Base-by-base conservation (phyloP, 1,140 invertebrate species). In the Eulimnadia texana region DNA sequence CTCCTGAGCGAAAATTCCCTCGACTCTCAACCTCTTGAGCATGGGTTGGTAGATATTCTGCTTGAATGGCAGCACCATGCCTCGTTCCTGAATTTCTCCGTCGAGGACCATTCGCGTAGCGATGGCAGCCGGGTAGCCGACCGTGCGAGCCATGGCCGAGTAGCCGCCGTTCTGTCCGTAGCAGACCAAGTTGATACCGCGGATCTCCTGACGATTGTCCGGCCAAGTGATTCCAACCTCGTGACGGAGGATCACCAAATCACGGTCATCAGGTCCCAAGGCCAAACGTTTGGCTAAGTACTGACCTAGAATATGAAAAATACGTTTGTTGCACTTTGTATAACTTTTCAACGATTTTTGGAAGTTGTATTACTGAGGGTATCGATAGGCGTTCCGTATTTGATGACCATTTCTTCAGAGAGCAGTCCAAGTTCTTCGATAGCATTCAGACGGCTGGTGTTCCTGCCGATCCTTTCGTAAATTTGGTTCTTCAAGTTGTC, bases 111-210 rank as follows among this genome's bases (percentile, higher is more conserved):
- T 99, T 74, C 96, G 93, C 0, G 90, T 83, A 3, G 94, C 91
- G 68, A 99, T 98, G 3, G 91, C 96, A 3, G 90, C 84, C 0
- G 96, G 95, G 68, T 94, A 86, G 3, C 96, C 95, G 3, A 99
- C 97, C 19, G 93, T 96, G 68, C 90, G 84, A 0, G 95, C 91
- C 97, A 99, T 99, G 3, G 96, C 97, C 0, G 93, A 96, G 70
- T 90, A 89, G 16, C 89, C 86, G 63, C 80, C 76, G 3, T 75
- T 70, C 55, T 95, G 86, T 0, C 96, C 96, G 68, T 99, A 97
- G 28, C 86, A 83, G 0, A 98, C 90, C 72, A 99, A 81, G 69
- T 91, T 93, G 55, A 99, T 90, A 42, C 90, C 86, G 58, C 90
- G 81, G 22, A 80, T 72, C 76, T 98, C 94, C 61, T 80, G 77